Evolutionary conservation across 2,888 invertebrate genomes (phyloP).

Genomic region (Azorinus chamasolen): DNA sequence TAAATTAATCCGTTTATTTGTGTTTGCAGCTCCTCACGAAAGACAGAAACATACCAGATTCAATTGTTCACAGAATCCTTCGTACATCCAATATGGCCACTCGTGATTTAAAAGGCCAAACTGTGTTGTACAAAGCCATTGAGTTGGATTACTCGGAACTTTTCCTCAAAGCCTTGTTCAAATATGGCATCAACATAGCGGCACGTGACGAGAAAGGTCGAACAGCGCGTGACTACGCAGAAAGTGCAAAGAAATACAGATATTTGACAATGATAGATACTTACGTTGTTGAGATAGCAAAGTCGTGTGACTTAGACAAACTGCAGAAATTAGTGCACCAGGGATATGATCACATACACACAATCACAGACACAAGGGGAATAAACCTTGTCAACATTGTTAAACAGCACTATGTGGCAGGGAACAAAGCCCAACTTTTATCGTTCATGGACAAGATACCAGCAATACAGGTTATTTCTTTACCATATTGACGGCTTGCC

Average conservation of each 20-base stretch:
- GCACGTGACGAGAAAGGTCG: conserved; percentile 75
- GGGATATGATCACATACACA: conserved; percentile 83
- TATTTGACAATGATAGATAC: conserved; percentile 75
- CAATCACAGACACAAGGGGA: conserved; percentile 67
- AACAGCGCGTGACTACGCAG: conserved; percentile 73
- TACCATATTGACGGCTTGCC: background rate
- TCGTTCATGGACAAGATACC: conserved; percentile 45
- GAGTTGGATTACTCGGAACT: conserved; percentile 65
- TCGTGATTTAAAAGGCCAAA: conserved; percentile 75
- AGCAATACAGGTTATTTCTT: conserved; percentile 47
- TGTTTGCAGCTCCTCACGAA: conserved; percentile 60
- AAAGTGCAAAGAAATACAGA: conserved; percentile 58
- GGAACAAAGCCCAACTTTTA: conserved; percentile 37
- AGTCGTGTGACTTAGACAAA: conserved; percentile 65
- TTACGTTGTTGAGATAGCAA: conserved; percentile 67
- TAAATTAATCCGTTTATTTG: background rate
- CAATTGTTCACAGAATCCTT: conserved; percentile 75
- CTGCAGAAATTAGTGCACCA: conserved; percentile 80
- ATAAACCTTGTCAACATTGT: conserved; percentile 42
- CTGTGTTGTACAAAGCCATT: conserved; percentile 79
- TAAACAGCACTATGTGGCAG: conserved; percentile 20
- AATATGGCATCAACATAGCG: conserved; percentile 72
- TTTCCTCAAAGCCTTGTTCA: conserved; percentile 73
- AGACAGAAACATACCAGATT: conserved; percentile 66
- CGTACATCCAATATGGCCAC: conserved; percentile 68